Conservation (phyloP, 2,888 invertebrate genomes). For the Parnassius glacialis region DNA sequence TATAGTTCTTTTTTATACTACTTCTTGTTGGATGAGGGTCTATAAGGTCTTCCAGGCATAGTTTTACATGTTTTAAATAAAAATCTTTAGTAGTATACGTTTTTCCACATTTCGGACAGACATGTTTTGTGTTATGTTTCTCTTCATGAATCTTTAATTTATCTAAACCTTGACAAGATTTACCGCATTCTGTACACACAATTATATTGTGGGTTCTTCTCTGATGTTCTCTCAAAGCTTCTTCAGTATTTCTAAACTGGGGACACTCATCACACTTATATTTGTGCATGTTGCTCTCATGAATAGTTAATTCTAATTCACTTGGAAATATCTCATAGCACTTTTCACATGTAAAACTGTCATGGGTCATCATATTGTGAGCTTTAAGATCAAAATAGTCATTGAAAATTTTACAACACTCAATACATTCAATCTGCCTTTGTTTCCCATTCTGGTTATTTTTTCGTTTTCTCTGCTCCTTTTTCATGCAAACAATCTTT, state of each 20-base stretch:
- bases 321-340: conserved; percentile 46
- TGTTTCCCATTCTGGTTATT: conserved; percentile 25
- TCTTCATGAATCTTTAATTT: conserved; percentile 59
- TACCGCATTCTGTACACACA: conserved; percentile 65
- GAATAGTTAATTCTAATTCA: conserved; percentile 41
- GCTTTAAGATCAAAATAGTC: conserved; percentile 42
- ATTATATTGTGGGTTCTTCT: conserved; percentile 45
- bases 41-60: conserved; percentile 56
- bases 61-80: conserved; percentile 58
- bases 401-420: conserved; percentile 45
- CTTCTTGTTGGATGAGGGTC: conserved; percentile 64
- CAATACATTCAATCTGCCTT: conserved; percentile 39
- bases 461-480: conserved; percentile 32
- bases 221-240: conserved; percentile 51
- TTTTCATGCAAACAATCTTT: conserved; percentile 47
- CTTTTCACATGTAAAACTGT: conserved; percentile 48
- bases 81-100: conserved; percentile 61
- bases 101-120: conserved; percentile 69
- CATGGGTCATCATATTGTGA: conserved; percentile 50
- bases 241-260: conserved; percentile 43
- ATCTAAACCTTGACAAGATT: conserved; percentile 50
- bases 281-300: conserved; percentile 39
- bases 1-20: conserved; percentile 48
- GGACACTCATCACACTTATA: conserved; percentile 54
- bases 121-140: conserved; percentile 54